Evolutionary conservation across 1,140 invertebrate species (phyloP).

Genomic region (Batillaria attramentaria): DNA sequence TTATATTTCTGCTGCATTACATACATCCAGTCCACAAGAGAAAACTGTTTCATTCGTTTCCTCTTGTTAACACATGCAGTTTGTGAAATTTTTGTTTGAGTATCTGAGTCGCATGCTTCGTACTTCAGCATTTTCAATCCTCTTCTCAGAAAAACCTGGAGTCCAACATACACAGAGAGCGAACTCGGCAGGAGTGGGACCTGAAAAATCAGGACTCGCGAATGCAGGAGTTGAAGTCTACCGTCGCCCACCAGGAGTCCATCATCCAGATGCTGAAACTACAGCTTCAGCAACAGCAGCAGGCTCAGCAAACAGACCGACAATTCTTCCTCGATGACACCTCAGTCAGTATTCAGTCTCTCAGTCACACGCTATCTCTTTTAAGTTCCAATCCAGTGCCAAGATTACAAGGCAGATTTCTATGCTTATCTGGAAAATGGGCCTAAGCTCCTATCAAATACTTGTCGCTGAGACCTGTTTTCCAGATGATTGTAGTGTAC

Average conservation of each 20-base stretch:
- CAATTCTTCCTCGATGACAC: slow-evolving; percentile 24
- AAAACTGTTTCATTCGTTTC: background rate
- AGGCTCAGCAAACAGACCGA: slow-evolving; percentile 40
- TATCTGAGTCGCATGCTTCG: no score
- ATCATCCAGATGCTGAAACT: slow-evolving; percentile 64
- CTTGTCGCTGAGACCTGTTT: background rate
- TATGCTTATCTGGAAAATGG: no score
- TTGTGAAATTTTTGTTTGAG: background rate
- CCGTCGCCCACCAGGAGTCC: slow-evolving; percentile 61
- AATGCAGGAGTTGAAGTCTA: slow-evolving; percentile 60
- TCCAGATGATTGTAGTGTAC: background rate
- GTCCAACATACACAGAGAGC: slow-evolving; percentile 56
- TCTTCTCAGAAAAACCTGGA: slow-evolving; percentile 68
- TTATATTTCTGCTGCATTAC: no score
- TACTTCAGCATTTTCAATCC: no score
- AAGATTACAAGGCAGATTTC: no score
- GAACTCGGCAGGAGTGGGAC: slow-evolving; percentile 56
- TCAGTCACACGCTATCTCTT: background rate
- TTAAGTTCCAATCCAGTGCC: background rate
- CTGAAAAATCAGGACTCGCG: slow-evolving; percentile 56
- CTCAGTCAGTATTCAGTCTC: slow-evolving; percentile 30
- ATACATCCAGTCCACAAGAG: no score
- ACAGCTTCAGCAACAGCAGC: slow-evolving; percentile 59
- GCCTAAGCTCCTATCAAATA: background rate
- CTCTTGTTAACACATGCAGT: background rate